Conservation (phyloP, 2,113 vertebrate species). For the Sinocyclocheilus rhinocerous region DNA sequence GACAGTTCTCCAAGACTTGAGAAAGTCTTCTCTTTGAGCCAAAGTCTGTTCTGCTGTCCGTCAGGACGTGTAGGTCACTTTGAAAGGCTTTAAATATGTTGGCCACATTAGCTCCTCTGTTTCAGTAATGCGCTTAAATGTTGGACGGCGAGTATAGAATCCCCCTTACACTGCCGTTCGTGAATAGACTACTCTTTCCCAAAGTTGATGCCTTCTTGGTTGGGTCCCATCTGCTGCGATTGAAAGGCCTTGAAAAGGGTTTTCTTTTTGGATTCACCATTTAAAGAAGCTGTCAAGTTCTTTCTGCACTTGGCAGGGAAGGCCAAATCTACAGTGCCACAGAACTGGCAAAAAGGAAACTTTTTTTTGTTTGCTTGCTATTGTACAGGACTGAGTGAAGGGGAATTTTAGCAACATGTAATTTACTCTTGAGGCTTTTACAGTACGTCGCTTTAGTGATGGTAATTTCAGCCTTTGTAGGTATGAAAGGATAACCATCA, state of each 20-base stretch:
- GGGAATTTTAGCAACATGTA: slow-evolving; percentile 97
- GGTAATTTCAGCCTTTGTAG: slow-evolving; percentile 97
- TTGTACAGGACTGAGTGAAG: slow-evolving; percentile 87
- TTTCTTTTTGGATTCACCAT: slow-evolving; percentile 70
- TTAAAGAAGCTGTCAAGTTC: slow-evolving; percentile 99
- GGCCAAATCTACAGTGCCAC: slow-evolving; percentile 92
- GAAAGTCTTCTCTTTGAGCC: slow-evolving; percentile 1
- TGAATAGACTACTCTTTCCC: slow-evolving; percentile 42
- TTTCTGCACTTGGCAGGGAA: slow-evolving; percentile 87
- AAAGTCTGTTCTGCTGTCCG: neutral
- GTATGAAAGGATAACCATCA: slow-evolving; percentile 99
- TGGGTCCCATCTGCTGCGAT: slow-evolving; percentile 52
- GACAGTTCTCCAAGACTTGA: neutral
- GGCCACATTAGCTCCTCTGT: slow-evolving; percentile 44
- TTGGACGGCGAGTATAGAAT: slow-evolving; percentile 30
- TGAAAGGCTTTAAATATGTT: slow-evolving; percentile 49
- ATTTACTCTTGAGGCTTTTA: slow-evolving; percentile 98
- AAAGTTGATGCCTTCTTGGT: slow-evolving; percentile 49
- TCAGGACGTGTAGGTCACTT: slow-evolving; percentile 28
- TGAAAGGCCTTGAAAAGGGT: slow-evolving; percentile 53
- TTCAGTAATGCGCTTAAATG: slow-evolving; percentile 52
- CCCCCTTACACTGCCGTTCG: slow-evolving; percentile 19
- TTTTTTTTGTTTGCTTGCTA: slow-evolving; percentile 86
- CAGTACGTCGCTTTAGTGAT: slow-evolving; percentile 99
- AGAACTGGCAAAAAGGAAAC: slow-evolving; percentile 90